Percentiles rank a stretch among this genome's conserved stretches.
These are phyloP conservation scores for Cyprinodon tularosa DNA, from an alignment of 2,113 vertebrate species.

Conservation along the genomic window DNA sequence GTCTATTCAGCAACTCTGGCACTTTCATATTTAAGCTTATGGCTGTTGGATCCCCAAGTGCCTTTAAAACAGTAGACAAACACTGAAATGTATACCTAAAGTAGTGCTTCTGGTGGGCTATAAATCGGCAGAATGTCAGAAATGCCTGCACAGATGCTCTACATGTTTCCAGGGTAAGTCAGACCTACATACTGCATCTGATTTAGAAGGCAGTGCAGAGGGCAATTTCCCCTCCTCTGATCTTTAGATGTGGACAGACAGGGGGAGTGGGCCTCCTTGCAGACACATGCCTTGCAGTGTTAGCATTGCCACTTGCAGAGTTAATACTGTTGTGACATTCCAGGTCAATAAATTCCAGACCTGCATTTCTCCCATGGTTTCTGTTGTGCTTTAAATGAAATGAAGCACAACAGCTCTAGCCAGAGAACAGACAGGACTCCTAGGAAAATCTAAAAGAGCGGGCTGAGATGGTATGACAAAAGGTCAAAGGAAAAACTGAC, in stretches of 20 bases:
- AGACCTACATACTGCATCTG: constrained; percentile 46
- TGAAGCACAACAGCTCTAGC: constrained; percentile 1
- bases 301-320: constrained; percentile 57
- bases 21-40: constrained; percentile 18
- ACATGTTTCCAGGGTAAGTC: constrained; percentile 29
- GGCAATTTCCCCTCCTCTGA: constrained; percentile 56
- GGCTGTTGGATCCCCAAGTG: constrained; percentile 16
- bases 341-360: constrained; percentile 64
- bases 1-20: constrained; percentile 32
- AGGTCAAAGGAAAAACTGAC: constrained; percentile 11
- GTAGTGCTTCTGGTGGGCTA: constrained; percentile 36
- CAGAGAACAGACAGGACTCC: background rate
- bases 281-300: constrained; percentile 63
- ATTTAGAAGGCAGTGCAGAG: constrained; percentile 50
- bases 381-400: constrained; percentile 5
- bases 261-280: constrained; percentile 51
- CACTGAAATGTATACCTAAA: constrained; percentile 26
- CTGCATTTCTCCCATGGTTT: constrained; percentile 34
- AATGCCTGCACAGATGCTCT: constrained; percentile 44
- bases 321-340: constrained; percentile 68
- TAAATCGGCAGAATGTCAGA: constrained; percentile 53
- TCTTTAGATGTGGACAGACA: constrained; percentile 57
- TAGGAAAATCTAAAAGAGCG: constrained; percentile 13
- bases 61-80: constrained; percentile 9
- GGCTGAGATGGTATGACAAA: constrained; percentile 9